phyloP scores from a whole-genome alignment of 2,113 vertebrate species.

The Sinocyclocheilus rhinocerous region DNA sequence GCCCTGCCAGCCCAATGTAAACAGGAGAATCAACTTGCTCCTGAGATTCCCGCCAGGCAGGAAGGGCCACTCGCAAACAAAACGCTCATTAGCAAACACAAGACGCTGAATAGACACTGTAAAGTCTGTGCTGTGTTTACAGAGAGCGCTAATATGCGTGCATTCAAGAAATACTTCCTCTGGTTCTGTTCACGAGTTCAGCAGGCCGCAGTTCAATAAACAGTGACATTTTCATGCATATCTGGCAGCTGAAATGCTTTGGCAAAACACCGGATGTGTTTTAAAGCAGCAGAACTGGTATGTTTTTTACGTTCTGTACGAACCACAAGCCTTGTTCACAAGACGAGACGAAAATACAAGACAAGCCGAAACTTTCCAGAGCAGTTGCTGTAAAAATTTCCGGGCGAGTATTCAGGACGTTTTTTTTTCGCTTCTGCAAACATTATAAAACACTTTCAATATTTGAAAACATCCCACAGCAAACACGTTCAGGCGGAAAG shows the following conservation, averaged over 20 bases:
- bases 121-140: background rate
- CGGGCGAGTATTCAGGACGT: background rate
- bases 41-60: background rate
- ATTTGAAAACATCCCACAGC: constrained; percentile 15
- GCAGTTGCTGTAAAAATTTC: constrained; percentile 49
- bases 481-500: constrained; percentile 31
- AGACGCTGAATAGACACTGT: constrained; percentile 19
- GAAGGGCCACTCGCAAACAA: constrained; percentile 30
- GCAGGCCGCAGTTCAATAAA: constrained; percentile 66
- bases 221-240: constrained; percentile 69
- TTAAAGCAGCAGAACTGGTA: background rate
- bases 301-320: background rate
- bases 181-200: constrained; percentile 48
- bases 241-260: constrained; percentile 61
- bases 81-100: constrained; percentile 33
- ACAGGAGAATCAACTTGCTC: background rate
- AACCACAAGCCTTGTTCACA: background rate
- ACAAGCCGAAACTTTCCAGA: constrained; percentile 8
- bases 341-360: background rate
- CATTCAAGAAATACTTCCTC: constrained; percentile 41
- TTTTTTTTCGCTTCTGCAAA: constrained; percentile 28
- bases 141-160: background rate
- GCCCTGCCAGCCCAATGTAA: constrained; percentile 4
- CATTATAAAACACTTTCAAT: constrained; percentile 28
- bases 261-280: constrained; percentile 7